phyloP scores from a whole-genome alignment of 2,797 vertebrate genomes.

The Falco berigora region DNA sequence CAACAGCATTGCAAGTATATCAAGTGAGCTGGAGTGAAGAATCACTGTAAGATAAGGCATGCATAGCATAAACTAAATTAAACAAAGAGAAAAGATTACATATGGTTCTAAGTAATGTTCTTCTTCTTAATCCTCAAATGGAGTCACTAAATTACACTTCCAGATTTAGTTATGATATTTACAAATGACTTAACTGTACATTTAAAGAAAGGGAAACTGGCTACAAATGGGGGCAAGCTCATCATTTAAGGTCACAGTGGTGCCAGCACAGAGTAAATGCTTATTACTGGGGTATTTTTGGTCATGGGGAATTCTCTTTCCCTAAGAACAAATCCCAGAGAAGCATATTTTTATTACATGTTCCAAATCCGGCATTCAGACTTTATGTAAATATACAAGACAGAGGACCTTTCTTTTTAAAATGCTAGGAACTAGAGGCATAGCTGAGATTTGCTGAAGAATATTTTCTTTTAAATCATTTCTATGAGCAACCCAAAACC shows the following conservation, averaged over 20 bases:
- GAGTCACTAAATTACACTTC: constrained; percentile 43
- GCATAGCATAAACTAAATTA: background rate
- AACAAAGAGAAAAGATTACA: constrained; percentile 39
- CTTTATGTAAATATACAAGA: constrained; percentile 14
- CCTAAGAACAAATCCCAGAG: constrained; percentile 17
- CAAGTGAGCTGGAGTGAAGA: background rate
- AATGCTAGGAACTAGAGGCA: background rate
- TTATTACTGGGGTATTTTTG: constrained; percentile 34
- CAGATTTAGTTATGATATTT: constrained; percentile 63
- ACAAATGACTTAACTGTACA: constrained; percentile 12
- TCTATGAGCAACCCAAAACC: background rate
- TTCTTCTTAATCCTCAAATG: constrained; percentile 41
- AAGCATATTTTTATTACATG: constrained; percentile 33
- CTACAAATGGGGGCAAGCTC: constrained; percentile 26
- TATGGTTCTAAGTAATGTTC: constrained; percentile 1
- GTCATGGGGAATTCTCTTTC: constrained; percentile 37
- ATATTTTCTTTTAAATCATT: background rate
- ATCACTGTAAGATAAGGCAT: constrained; percentile 19
- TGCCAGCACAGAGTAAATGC: constrained; percentile 8
- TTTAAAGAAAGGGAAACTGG: constrained; percentile 9
- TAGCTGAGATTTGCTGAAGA: constrained; percentile 21
- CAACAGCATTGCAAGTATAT: background rate
- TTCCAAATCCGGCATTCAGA: constrained; percentile 28
- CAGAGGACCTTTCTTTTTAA: constrained; percentile 16
- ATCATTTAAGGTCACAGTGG: constrained; percentile 22